Percentiles rank a stretch among this genome's conserved stretches.
phyloP scores from a whole-genome alignment of 2,113 vertebrate genomes.

The Mustela nigripes region DNA sequence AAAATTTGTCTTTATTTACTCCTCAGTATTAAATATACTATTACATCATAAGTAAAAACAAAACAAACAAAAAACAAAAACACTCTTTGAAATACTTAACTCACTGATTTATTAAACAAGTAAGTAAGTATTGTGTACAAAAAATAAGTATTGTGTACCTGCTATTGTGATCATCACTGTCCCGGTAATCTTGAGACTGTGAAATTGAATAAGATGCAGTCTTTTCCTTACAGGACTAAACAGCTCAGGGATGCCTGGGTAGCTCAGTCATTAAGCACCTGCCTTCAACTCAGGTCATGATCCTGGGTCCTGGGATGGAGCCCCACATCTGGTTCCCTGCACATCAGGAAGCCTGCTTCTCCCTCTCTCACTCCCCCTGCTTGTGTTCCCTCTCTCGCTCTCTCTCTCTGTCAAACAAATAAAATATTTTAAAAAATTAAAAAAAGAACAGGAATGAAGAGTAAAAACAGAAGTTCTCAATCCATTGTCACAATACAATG shows the following conservation, averaged over 20 bases:
- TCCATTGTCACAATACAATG: not conserved
- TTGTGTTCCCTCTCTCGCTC: too few relatives aligned
- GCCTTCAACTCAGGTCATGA: too few relatives aligned
- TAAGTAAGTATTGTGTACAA: not conserved
- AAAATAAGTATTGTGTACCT: not conserved
- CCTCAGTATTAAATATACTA: not conserved
- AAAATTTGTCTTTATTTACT: not conserved
- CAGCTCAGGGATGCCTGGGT: not conserved
- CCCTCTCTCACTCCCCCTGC: too few relatives aligned
- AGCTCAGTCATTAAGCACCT: too few relatives aligned
- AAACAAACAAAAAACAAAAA: not conserved
- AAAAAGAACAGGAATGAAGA: not conserved
- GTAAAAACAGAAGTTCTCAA: not conserved
- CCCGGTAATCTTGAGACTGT: not conserved
- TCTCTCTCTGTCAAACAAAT: too few relatives aligned
- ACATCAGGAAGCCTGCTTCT: too few relatives aligned
- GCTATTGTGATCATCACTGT: not conserved
- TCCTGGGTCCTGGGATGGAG: too few relatives aligned
- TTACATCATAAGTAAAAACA: not conserved
- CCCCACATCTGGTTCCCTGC: too few relatives aligned
- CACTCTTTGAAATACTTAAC: not conserved
- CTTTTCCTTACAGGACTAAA: not conserved
- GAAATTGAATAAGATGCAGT: not conserved
- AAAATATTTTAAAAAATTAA: too few relatives aligned
- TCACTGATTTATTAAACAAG: not conserved